Evolutionary conservation across 2,888 invertebrate species (phyloP).

Genomic region (Galeopsomyia nigrocyanea): DNA sequence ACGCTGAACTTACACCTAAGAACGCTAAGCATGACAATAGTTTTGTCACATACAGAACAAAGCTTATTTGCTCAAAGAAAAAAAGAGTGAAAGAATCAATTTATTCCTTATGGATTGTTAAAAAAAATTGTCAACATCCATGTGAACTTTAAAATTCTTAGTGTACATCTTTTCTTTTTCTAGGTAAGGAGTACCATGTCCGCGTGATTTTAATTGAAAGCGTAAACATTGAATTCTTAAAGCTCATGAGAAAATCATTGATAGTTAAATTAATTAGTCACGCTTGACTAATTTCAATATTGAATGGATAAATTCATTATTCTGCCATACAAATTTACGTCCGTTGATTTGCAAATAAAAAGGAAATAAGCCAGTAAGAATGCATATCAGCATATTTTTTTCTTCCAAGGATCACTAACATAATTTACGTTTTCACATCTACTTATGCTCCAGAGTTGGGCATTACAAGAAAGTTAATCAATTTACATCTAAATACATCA

Average conservation of each 20-base stretch:
- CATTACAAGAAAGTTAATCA: constrained; percentile 12
- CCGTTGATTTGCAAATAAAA: constrained; percentile 27
- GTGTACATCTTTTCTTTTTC: not conserved
- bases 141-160: too few relatives aligned
- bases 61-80: not conserved
- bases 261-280: too few relatives aligned
- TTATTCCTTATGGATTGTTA: too few relatives aligned
- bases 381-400: constrained; percentile 13
- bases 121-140: too few relatives aligned
- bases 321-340: constrained; percentile 18
- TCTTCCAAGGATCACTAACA: too few relatives aligned
- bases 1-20: constrained; percentile 65
- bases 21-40: constrained; percentile 41
- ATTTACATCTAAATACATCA: constrained; percentile 26
- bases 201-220: not conserved
- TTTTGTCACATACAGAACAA: constrained; percentile 15
- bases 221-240: too few relatives aligned
- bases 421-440: constrained; percentile 29
- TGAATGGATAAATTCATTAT: constrained; percentile 27
- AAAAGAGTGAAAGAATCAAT: not conserved
- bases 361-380: constrained; percentile 19
- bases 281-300: not conserved
- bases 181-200: constrained; percentile 8
- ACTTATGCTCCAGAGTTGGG: constrained; percentile 14
- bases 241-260: too few relatives aligned